Base-by-base conservation (phyloP, 1,140 invertebrate species). In the Scaptomyza montana region DNA sequence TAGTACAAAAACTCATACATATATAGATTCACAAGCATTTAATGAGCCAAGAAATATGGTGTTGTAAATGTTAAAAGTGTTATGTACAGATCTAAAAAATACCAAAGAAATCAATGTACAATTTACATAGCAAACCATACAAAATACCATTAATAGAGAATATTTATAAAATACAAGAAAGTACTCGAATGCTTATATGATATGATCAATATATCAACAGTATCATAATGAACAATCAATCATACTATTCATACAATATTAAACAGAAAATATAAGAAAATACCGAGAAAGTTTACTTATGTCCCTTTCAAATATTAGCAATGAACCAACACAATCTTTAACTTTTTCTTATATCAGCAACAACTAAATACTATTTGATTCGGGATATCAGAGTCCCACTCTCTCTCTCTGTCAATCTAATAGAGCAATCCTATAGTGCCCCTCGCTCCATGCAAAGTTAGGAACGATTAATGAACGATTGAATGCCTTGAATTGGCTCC, bases 391-490 rank as follows among this genome's bases (percentile, higher is more conserved):
- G 3, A 67, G 62, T 60, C 51, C 55, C 71, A 36, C 30, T 33
- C 30, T 33, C 30, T 33, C 49, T 81, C 82, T 86, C 81, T 86
- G 82, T 86, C 81, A 68, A 86, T 72, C 81, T 51, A 59, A 76
- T 61, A 53, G 82, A 87, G 78, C 78, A 86, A 86, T 89, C 78
- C 84, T 73, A 49, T 81, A 78, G 82, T 86, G 82, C 82, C 82
- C 50, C 43, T 79, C 82, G 82, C 53, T 82, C 70, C 60, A 65
- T 77, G 77, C 68, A 59, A 76, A 74, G 67, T 75, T 77, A 68
- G 67, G 78, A 78, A 78, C 75, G 78, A 85, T 78, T 56, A 9
- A 36, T 36, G 54, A 80, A 80, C 66, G 72, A 73, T 76, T 57
- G 60, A 78, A 87, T 86, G 82, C 82, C 82, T 87, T 86, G 87